Percentiles rank a stretch among this genome's conserved stretches.
Conservation (phyloP, 2,797 vertebrate species). For the Babyrousa celebensis region DNA sequence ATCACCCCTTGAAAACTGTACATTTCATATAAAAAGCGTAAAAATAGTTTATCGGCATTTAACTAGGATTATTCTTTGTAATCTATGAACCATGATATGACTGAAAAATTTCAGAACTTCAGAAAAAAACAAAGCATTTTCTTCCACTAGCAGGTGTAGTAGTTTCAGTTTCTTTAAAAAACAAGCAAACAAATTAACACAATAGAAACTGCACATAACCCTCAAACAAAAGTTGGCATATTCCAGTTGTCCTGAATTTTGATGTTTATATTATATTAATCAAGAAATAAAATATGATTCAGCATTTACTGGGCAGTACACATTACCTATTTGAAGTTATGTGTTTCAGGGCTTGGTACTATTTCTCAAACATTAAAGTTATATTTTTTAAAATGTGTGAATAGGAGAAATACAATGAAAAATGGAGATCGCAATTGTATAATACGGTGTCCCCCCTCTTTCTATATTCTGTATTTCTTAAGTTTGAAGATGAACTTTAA, state of each 20-base stretch:
- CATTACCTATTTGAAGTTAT: not conserved
- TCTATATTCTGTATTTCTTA: not conserved
- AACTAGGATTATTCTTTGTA: conserved; percentile 77
- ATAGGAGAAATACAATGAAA: not conserved
- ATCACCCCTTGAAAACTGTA: not conserved
- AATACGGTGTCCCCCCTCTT: not conserved
- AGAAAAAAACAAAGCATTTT: conserved; percentile 41
- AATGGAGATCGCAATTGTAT: not conserved
- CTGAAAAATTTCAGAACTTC: conserved; percentile 22
- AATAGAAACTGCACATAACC: conserved; percentile 3
- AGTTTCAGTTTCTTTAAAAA: conserved; percentile 44
- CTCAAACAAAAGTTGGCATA: not conserved
- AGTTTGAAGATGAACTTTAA: conserved; percentile 54
- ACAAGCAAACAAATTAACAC: not conserved
- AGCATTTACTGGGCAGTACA: not conserved
- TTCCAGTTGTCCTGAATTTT: not conserved
- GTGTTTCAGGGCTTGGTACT: not conserved
- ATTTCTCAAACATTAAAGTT: conserved; percentile 51
- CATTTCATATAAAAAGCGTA: conserved; percentile 80
- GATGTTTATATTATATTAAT: not conserved
- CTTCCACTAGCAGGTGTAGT: not conserved
- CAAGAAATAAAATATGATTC: conserved; percentile 25
- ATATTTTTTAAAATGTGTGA: not conserved
- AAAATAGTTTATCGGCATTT: conserved; percentile 82
- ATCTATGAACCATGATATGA: conserved; percentile 6